Evolutionary conservation across 2,113 vertebrate species (phyloP), one percentile per base, ranked within the genome.

Genomic region (Limanda limanda): DNA sequence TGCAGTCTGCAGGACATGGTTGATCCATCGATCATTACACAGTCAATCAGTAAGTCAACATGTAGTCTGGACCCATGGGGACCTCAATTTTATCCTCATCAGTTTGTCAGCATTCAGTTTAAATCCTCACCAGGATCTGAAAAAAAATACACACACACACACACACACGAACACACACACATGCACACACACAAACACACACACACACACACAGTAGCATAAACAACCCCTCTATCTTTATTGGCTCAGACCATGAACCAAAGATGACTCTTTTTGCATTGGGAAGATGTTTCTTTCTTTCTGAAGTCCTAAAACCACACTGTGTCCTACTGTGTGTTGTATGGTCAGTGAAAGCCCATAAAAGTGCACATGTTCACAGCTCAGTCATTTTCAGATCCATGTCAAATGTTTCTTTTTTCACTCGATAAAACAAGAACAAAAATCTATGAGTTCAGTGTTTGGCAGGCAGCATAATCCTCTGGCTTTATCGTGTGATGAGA

Each of bases 251-350:
- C 51, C 31, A 20, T 25, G 35, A 65, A 83, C 40, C 42, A 68
- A 65, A 79, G 47, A 71, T 37, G 8, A 9, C 1, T 57, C 71
- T 40, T 77, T 77, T 64, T 83, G n/a, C 52, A 31, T 11, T 24
- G 69, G 75, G 74, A 70, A 82, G 71, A 79, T 81, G 74, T 67
- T 78, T 48, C 57, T 74, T 76, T 84, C 65, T 87, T 68, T 74
- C 21, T 68, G 42, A 47, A 68, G 23, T 42, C 55, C 71, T 76
- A 71, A 68, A 81, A 68, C 72, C 87, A 79, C 65, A 83, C 65
- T 66, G 51, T 47, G 27, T 68, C 42, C 60, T 78, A 3, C 40
- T 70, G 54, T 60, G 74, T 12, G 3, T 42, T 79, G 88, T 83
- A 63, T 68, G 75, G 74, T 82, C 68, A 68, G 79, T 57, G 56